These are phyloP conservation scores for Notarius quadriscutis DNA, from an alignment of 2,113 vertebrate species.

Conservation along the genomic window DNA sequence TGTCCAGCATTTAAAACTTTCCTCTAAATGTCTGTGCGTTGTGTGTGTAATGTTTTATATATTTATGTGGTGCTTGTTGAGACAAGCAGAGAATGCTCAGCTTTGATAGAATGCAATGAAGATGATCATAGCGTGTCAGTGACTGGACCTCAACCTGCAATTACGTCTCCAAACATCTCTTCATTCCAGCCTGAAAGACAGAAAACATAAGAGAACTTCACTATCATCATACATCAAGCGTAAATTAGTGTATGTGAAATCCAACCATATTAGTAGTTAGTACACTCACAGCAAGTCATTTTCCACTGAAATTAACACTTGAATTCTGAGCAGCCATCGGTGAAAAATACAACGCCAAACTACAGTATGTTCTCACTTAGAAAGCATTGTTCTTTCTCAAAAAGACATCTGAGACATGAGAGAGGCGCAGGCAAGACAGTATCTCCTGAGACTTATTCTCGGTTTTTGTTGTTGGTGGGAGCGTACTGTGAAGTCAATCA, in stretches of 20 bases:
- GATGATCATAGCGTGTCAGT: slow-evolving; percentile 31
- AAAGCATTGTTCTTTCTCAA: background rate
- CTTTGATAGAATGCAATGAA: background rate
- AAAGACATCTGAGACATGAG: background rate
- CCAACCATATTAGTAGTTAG: background rate
- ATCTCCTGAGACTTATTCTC: slow-evolving; percentile 3
- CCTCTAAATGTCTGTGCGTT: slow-evolving; percentile 3
- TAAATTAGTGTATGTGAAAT: background rate
- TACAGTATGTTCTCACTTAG: slow-evolving; percentile 2
- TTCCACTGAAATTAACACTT: background rate
- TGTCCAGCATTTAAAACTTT: background rate
- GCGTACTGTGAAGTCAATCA: background rate
- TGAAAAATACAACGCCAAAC: background rate
- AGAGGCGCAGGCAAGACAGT: background rate
- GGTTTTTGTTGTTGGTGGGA: background rate
- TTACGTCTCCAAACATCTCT: slow-evolving; percentile 32
- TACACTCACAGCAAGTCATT: background rate
- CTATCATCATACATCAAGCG: background rate
- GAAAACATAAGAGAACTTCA: background rate
- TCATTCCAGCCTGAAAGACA: slow-evolving; percentile 37
- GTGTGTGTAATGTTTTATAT: background rate
- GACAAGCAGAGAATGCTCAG: slow-evolving; percentile 33
- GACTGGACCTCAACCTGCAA: slow-evolving; percentile 46
- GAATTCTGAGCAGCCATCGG: background rate
- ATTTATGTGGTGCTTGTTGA: slow-evolving; percentile 37